phyloP scores from a whole-genome alignment of 1,140 invertebrate genomes.

The Hirudo medicinalis region DNA sequence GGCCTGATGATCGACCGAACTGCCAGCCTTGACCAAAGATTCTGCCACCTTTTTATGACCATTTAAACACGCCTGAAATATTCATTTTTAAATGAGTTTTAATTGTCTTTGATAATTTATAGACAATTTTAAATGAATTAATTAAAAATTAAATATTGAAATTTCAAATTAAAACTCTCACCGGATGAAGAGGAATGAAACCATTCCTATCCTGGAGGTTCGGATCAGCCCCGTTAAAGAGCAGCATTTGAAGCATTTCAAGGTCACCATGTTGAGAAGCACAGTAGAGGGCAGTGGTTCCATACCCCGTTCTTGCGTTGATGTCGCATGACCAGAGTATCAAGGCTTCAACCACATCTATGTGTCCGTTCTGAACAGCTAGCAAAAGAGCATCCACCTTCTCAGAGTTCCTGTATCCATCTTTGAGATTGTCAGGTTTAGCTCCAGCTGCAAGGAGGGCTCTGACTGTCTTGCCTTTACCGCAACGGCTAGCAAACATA shows the following conservation, averaged over 20 bases:
- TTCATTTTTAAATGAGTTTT: neutral
- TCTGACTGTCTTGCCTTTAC: conserved; percentile 20
- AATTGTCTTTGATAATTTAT: neutral
- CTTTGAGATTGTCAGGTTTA: conserved; percentile 15
- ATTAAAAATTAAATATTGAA: neutral
- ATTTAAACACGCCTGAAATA: conserved; percentile 21
- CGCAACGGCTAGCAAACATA: conserved; percentile 24
- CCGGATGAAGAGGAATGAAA: conserved; percentile 22
- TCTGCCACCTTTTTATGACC: conserved; percentile 22
- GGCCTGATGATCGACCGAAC: conserved; percentile 13
- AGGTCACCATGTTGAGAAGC: conserved; percentile 21
- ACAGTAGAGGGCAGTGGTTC: conserved; percentile 20
- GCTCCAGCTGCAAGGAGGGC: conserved; percentile 18
- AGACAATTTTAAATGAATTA: neutral
- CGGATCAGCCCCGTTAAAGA: conserved; percentile 22
- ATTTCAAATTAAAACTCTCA: neutral
- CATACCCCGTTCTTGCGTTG: conserved; percentile 18
- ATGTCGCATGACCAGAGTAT: conserved; percentile 13
- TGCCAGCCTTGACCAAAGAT: conserved; percentile 21
- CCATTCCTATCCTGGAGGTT: conserved; percentile 20
- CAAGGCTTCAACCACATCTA: conserved; percentile 20
- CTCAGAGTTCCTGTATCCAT: neutral
- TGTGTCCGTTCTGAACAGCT: conserved; percentile 24
- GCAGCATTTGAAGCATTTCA: conserved; percentile 22
- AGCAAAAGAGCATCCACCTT: conserved; percentile 19